Evolutionary conservation across 1,140 invertebrate genomes (phyloP).

Genomic region (Brachystomella parvula): DNA sequence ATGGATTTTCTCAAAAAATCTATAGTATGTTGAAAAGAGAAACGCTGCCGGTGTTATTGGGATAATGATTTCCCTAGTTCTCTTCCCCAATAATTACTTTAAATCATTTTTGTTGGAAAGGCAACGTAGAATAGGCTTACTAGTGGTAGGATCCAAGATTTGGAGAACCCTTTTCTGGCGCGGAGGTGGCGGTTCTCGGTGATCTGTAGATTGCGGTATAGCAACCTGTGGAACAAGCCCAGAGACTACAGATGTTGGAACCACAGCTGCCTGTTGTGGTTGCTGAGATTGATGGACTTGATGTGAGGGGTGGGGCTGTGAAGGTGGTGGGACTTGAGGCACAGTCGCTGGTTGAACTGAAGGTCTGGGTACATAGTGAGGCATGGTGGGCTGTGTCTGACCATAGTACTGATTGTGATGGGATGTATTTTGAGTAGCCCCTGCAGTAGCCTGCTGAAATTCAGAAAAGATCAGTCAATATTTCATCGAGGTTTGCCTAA

Average conservation of each 20-base stretch:
- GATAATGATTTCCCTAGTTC: no score
- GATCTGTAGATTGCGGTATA: not conserved
- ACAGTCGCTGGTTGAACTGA: not conserved
- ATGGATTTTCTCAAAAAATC: no score
- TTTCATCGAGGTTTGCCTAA: no score
- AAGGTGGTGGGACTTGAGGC: not conserved
- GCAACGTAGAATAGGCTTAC: no score
- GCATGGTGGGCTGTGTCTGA: not conserved
- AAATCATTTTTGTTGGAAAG: no score
- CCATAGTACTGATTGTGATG: not conserved
- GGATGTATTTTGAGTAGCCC: not conserved
- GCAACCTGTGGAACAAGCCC: not conserved
- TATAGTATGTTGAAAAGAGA: no score
- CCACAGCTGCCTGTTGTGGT: not conserved
- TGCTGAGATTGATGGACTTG: conserved; percentile 6
- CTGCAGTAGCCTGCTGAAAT: not conserved
- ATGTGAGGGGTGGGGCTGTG: not conserved
- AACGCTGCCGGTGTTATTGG: no score
- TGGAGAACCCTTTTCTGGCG: not conserved
- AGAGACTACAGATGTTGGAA: not conserved
- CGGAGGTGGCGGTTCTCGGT: not conserved
- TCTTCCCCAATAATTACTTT: no score
- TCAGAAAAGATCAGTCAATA: not conserved
- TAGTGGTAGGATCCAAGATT: conserved; percentile 4
- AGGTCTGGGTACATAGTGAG: not conserved